Evolutionary conservation across 2,888 invertebrate species (phyloP), one percentile per base, ranked within the genome.

Genomic region (Pocota personata): DNA sequence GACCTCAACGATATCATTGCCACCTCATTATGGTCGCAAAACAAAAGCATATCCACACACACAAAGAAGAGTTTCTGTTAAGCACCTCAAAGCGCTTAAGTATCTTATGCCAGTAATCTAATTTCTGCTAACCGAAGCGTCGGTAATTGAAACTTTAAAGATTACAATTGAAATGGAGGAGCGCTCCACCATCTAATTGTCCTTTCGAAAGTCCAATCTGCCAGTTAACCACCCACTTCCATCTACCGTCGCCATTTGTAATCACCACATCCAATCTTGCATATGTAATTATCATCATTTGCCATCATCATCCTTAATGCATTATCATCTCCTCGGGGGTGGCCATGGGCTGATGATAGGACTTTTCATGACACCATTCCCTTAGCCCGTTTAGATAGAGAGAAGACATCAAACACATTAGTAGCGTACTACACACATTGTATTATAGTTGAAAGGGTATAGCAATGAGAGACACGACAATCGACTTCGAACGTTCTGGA

Each of bases 251-350:
- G 55, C 37, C 46, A 64, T 52, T 71, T 57, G 37, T 58, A 64
- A 76, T 72, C 75, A 86, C 71, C 66, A 82, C 76, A 82, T 80
- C 72, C 76, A 82, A 82, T 86, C 76, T 77, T 76, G 86, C 71
- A 86, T 77, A 77, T 67, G 82, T 86, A 86, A 86, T 86, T 86
- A 86, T 86, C 86, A 60, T 86, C 86, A 86, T 82, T 86, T 86
- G 82, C 86, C 76, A 77, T 82, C 82, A 82, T 86, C 86, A 86
- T 82, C 71, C 82, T 62, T 76, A 82, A 82, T 77, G 82, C 82
- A 82, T 86, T 86, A 80, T 72, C 76, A 30, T 67, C 62, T 48
- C 40, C 50, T 19, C 12, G 8, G 46, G 32, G 58, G 37, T 27
- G 46, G 48, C 21, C 24, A 32, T 1, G 12, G 30, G 24, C 14